These are phyloP conservation scores for Euthynnus affinis DNA, from an alignment of 2,797 vertebrate genomes.

Conservation along the genomic window DNA sequence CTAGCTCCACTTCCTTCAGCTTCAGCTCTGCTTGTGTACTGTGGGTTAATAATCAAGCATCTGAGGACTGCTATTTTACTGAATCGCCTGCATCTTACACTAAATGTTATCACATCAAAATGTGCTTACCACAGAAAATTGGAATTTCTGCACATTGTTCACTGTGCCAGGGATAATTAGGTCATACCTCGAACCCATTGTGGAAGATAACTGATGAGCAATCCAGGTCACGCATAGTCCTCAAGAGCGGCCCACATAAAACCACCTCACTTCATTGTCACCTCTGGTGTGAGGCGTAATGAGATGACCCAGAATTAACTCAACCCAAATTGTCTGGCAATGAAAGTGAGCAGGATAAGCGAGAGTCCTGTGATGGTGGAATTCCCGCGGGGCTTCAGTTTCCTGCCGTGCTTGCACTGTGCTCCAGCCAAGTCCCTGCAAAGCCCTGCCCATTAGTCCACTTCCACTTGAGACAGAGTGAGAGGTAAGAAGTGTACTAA, in stretches of 20 bases:
- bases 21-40: background rate
- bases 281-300: slow-evolving; percentile 75
- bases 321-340: slow-evolving; percentile 76
- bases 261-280: slow-evolving; percentile 62
- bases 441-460: slow-evolving; percentile 66
- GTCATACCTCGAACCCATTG: slow-evolving; percentile 30
- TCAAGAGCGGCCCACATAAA: slow-evolving; percentile 54
- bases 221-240: slow-evolving; percentile 62
- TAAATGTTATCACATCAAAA: slow-evolving; percentile 2
- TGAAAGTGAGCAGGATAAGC: slow-evolving; percentile 51
- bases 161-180: slow-evolving; percentile 52
- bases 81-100: slow-evolving; percentile 23
- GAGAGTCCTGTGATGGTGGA: slow-evolving; percentile 54
- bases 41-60: slow-evolving; percentile 13
- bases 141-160: slow-evolving; percentile 13
- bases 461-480: slow-evolving; percentile 56
- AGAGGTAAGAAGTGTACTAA: slow-evolving; percentile 58
- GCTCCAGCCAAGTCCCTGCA: slow-evolving; percentile 57
- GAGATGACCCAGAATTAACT: slow-evolving; percentile 83
- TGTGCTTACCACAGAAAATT: slow-evolving; percentile 28
- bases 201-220: slow-evolving; percentile 43
- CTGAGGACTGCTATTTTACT: slow-evolving; percentile 8
- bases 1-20: background rate
- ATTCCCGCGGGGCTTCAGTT: slow-evolving; percentile 52
- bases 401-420: slow-evolving; percentile 53